Evolutionary conservation across 1,140 invertebrate species (phyloP), one percentile per base, ranked within the genome.

Genomic region (Zaprionus tsacasi): DNA sequence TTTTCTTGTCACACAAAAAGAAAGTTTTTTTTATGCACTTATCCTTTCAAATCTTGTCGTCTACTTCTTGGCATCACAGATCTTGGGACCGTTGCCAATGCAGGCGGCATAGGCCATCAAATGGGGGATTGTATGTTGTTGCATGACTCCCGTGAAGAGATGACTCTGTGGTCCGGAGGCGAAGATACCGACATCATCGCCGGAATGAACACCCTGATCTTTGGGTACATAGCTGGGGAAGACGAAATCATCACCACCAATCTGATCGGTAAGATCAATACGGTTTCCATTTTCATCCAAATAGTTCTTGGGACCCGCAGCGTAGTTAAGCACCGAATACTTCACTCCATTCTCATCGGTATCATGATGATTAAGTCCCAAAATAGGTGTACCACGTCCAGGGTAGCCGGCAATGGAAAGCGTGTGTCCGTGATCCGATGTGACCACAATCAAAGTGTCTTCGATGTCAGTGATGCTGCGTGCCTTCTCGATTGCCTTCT

Each of bases 111-210:
- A 96, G 2, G 95, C 95, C 82, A 97, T 95, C 13, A 95, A 94
- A 87, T 97, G 96, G 30, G 96, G 95, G 27, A 97, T 95, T 79
- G 96, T 95, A 83, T 94, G 95, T 90, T 97, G 96, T 72, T 97
- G 96, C 86, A 96, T 95, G 1, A 96, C 95, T 11, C 96, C 96
- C 43, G 94, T 93, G 60, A 97, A 94, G 11, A 97, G 92, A 83
- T 97, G 96, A 4, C 95, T 93, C 91, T 95, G 95, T 3, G 97
- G 96, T 6, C 93, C 93, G 3, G 75, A 92, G 0, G 95, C 95
- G 79, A 94, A 96, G 6, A 96, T 93, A 0, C 93, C 94, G 0
- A 96, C 95, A 83, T 96, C 95, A 15, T 96, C 95, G 0, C 95
- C 95, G 0, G 95, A 95, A 72, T 96, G 95, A 0, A 95, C 95